Evolutionary conservation across 2,888 invertebrate species (phyloP).

Genomic region (Drosophila meridiana): DNA sequence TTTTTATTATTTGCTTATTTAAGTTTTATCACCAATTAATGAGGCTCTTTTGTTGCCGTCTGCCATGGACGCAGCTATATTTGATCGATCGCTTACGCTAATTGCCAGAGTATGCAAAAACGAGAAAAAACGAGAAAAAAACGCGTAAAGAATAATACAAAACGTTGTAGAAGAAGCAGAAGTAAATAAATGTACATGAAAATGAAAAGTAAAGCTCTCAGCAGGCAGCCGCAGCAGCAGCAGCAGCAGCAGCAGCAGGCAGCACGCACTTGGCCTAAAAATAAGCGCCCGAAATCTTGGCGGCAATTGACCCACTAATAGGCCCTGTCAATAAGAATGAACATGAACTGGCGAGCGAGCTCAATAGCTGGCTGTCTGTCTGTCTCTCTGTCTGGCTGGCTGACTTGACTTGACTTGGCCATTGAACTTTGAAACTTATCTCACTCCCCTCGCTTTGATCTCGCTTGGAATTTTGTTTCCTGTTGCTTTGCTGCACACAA

Average conservation of each 20-base stretch:
- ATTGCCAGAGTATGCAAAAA: conserved; percentile 72
- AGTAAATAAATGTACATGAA: conserved; percentile 41
- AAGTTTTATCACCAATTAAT: conserved; percentile 80
- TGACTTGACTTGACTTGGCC: conserved; percentile 54
- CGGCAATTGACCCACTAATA: conserved; percentile 78
- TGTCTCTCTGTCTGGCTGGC: conserved; percentile 10
- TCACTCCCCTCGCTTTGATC: conserved; percentile 1
- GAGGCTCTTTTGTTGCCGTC: conserved; percentile 37
- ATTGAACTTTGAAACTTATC: conserved; percentile 54
- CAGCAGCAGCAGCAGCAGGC: not conserved
- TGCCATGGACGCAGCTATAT: conserved; percentile 47
- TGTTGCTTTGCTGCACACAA: conserved; percentile 70
- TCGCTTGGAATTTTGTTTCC: conserved; percentile 53
- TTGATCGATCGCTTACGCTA: conserved; percentile 73
- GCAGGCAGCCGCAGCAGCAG: conserved; percentile 1
- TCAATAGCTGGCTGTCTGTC: conserved; percentile 19
- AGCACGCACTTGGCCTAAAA: conserved; percentile 62
- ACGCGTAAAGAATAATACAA: conserved; percentile 11
- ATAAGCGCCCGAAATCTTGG: conserved; percentile 47
- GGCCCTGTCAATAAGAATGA: conserved; percentile 71
- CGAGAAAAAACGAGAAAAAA: not conserved
- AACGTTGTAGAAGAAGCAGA: not conserved
- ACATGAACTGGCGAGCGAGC: conserved; percentile 39
- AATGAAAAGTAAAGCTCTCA: conserved; percentile 47
- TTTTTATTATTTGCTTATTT: conserved; percentile 81